Evolutionary conservation across 2,797 vertebrate species (phyloP).

Genomic region (Ctenopoma multispine): DNA sequence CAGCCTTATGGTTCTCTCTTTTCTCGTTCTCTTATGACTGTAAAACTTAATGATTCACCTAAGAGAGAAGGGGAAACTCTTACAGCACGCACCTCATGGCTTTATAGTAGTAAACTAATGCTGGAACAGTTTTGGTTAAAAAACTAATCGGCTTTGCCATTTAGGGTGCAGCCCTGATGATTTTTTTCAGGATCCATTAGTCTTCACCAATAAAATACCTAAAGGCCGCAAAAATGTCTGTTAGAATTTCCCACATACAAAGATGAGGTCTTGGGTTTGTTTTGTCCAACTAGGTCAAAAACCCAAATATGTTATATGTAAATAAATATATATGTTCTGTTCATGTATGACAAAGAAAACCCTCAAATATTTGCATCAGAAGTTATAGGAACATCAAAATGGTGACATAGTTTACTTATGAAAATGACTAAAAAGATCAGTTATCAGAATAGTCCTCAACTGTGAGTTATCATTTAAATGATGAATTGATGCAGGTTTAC

Average conservation of each 20-base stretch:
- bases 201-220: background rate
- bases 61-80: background rate
- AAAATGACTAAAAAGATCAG: too few relatives aligned
- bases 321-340: too few relatives aligned
- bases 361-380: too few relatives aligned
- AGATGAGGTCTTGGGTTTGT: too few relatives aligned
- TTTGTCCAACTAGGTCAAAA: too few relatives aligned
- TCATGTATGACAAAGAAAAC: too few relatives aligned
- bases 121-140: background rate
- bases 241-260: background rate
- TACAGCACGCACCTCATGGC: background rate
- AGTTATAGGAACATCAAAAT: too few relatives aligned
- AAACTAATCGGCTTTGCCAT: too few relatives aligned
- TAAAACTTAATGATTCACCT: constrained; percentile 39
- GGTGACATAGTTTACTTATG: too few relatives aligned
- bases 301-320: too few relatives aligned
- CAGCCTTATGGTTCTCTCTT: constrained; percentile 3
- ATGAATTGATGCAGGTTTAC: background rate
- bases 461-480: too few relatives aligned
- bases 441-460: too few relatives aligned
- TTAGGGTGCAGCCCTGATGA: background rate
- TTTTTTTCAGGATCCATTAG: background rate
- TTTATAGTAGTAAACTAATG: constrained; percentile 10
- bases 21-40: background rate
- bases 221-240: background rate